phyloP scores from a whole-genome alignment of 2,888 invertebrate genomes.

The Cremastinae sp. region DNA sequence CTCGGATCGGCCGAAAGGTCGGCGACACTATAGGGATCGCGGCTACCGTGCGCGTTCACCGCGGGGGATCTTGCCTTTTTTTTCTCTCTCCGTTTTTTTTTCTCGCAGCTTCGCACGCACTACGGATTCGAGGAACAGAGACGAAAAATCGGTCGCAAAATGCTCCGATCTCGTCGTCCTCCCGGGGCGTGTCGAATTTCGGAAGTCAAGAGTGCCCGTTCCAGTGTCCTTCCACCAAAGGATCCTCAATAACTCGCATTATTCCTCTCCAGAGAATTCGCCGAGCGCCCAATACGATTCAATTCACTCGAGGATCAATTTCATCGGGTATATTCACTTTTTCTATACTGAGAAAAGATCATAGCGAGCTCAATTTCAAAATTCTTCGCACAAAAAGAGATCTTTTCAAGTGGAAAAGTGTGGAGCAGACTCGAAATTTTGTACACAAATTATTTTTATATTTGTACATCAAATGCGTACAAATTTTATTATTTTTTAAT shows the following conservation, averaged over 20 bases:
- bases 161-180: conserved; percentile 40
- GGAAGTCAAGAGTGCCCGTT: conserved; percentile 53
- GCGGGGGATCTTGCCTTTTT: conserved; percentile 70
- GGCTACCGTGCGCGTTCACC: conserved; percentile 74
- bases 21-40: conserved; percentile 70
- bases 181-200: conserved; percentile 63
- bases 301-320: conserved; percentile 40
- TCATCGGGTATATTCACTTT: conserved; percentile 13
- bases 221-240: conserved; percentile 36
- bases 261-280: conserved; percentile 8
- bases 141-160: conserved; percentile 58
- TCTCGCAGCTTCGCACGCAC: conserved; percentile 58
- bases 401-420: no score
- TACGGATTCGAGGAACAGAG: conserved; percentile 55
- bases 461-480: no score
- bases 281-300: conserved; percentile 41
- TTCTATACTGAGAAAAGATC: neutral
- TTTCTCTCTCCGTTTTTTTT: conserved; percentile 54
- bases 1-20: conserved; percentile 63
- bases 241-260: conserved; percentile 15
- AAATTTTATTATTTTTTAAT: no score
- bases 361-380: neutral
- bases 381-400: no score
- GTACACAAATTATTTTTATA: no score
- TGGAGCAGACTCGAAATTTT: no score